These are phyloP conservation scores for Triplophysa yarkandensis DNA, from an alignment of 2,797 vertebrate genomes.

Conservation along the genomic window DNA sequence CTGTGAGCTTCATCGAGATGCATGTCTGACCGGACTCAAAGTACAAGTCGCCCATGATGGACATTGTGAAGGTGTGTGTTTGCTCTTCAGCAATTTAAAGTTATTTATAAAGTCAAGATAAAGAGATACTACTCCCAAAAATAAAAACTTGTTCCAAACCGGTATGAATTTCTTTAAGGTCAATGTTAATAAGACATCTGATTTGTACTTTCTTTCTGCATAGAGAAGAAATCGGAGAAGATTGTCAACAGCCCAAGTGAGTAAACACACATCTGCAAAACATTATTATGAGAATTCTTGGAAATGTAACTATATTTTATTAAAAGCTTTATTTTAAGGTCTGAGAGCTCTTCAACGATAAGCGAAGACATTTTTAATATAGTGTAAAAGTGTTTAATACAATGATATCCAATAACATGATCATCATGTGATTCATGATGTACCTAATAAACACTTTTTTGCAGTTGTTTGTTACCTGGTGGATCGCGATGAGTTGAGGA, in stretches of 20 bases:
- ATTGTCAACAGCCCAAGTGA: conserved; percentile 81
- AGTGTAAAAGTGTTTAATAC: too few relatives aligned
- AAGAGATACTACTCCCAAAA: too few relatives aligned
- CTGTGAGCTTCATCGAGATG: conserved; percentile 91
- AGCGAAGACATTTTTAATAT: too few relatives aligned
- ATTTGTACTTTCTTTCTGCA: conserved; percentile 58
- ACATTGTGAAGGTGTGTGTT: conserved; percentile 81
- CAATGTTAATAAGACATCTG: background rate
- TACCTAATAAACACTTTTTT: background rate
- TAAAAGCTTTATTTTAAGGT: background rate
- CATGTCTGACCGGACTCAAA: conserved; percentile 88
- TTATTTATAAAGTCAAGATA: too few relatives aligned
- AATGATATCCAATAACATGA: too few relatives aligned
- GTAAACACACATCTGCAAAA: conserved; percentile 42
- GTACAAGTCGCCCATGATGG: conserved; percentile 84
- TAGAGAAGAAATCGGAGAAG: conserved; percentile 78
- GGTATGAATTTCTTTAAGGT: too few relatives aligned
- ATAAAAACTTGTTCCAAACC: too few relatives aligned
- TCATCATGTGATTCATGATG: background rate
- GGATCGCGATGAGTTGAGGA: conserved; percentile 83
- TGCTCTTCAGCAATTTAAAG: too few relatives aligned
- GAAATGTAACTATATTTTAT: background rate
- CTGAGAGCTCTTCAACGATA: too few relatives aligned
- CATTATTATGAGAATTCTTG: background rate
- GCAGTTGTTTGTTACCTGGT: conserved; percentile 85